phyloP scores from a whole-genome alignment of 2,113 vertebrate species.

The Dromaius novaehollandiae region DNA sequence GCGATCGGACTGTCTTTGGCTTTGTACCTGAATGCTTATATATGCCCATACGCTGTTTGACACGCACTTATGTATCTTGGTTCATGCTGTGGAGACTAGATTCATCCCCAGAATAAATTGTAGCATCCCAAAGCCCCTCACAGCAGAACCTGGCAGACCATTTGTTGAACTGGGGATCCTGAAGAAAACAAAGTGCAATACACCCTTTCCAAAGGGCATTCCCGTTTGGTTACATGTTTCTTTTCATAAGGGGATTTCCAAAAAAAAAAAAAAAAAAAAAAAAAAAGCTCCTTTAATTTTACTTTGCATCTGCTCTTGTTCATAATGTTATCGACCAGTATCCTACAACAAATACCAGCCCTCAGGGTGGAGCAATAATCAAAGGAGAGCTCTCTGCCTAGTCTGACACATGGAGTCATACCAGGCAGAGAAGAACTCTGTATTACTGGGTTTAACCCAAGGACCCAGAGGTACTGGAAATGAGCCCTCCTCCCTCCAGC shows the following conservation, averaged over 20 bases:
- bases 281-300: not conserved
- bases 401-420: not conserved
- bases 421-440: not conserved
- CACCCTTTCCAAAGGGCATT: not conserved
- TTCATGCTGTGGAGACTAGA: not conserved
- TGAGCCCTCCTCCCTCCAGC: not conserved
- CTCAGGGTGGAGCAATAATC: not conserved
- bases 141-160: not conserved
- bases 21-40: not conserved
- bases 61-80: accelerated
- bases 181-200: not conserved
- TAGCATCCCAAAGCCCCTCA: not conserved
- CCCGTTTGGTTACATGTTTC: not conserved
- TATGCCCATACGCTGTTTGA: accelerated
- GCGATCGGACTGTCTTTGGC: not conserved
- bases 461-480: not conserved
- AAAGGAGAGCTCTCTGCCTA: not conserved
- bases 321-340: accelerated
- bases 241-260: not conserved
- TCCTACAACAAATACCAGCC: not conserved
- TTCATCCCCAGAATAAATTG: not conserved
- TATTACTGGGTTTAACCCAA: not conserved
- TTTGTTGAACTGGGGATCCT: not conserved
- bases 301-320: too few species aligned
- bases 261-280: not conserved